These are phyloP conservation scores for Hemistola chrysoprasaria DNA, from an alignment of 2,888 invertebrate species.

Conservation along the genomic window DNA sequence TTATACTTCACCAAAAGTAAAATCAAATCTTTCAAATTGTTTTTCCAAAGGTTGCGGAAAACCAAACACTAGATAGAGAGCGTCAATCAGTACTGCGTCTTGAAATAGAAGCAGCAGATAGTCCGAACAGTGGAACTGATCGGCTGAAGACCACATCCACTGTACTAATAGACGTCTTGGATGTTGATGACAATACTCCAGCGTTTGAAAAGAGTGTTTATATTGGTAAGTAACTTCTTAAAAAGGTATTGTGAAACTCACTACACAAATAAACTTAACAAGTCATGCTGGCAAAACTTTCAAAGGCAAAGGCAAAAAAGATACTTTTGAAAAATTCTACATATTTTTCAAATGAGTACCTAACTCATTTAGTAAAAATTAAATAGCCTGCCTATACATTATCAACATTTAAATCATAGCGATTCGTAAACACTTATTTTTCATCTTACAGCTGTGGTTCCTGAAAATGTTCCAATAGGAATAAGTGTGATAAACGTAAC, in stretches of 20 bases:
- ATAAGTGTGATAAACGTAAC: conserved; percentile 85
- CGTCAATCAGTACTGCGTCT: conserved; percentile 86
- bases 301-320: no score
- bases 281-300: no score
- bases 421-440: no score
- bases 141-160: conserved; percentile 84
- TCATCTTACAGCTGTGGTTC: conserved; percentile 84
- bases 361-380: no score
- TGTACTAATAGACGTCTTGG: conserved; percentile 86
- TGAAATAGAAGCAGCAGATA: conserved; percentile 88
- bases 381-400: no score
- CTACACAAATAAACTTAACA: no score
- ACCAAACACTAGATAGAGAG: conserved; percentile 88
- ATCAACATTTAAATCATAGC: no score
- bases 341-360: no score
- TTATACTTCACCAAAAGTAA: no score
- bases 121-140: conserved; percentile 86
- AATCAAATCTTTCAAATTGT: no score
- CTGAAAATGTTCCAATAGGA: conserved; percentile 87
- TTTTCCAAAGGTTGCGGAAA: conserved; percentile 83
- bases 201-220: conserved; percentile 84
- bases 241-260: background rate
- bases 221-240: conserved; percentile 54
- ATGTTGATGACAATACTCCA: conserved; percentile 91
- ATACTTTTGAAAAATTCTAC: no score